phyloP scores from a whole-genome alignment of 2,888 invertebrate genomes.

The Athalia cordata region DNA sequence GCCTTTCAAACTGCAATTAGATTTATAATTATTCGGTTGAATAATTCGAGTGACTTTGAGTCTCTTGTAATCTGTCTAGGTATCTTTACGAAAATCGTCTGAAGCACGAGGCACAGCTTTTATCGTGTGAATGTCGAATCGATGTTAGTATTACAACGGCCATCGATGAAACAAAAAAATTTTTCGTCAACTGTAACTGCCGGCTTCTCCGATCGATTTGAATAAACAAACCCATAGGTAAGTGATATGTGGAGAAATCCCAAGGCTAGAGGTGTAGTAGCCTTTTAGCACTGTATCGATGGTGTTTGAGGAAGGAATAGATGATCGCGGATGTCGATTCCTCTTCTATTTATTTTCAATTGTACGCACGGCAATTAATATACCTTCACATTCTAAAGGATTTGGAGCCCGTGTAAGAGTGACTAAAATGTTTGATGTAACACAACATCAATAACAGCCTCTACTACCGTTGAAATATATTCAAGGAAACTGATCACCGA shows the following conservation, averaged over 20 bases:
- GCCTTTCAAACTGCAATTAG: too few relatives aligned
- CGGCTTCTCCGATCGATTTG: constrained; percentile 8
- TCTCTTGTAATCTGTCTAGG: too few relatives aligned
- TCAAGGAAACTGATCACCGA: too few relatives aligned
- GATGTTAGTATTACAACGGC: too few relatives aligned
- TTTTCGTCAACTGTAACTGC: neutral
- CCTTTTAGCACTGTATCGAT: constrained; percentile 13
- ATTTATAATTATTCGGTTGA: too few relatives aligned
- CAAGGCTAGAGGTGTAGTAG: constrained; percentile 2
- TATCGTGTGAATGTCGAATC: too few relatives aligned
- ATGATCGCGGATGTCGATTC: constrained; percentile 19
- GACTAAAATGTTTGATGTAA: constrained; percentile 14
- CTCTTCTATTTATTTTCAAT: constrained; percentile 10
- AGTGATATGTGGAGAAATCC: neutral
- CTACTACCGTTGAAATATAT: too few relatives aligned
- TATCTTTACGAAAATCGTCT: too few relatives aligned
- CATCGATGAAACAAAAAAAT: too few relatives aligned
- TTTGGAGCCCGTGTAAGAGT: neutral
- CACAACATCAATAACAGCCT: neutral
- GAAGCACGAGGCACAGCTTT: too few relatives aligned
- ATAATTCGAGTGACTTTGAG: too few relatives aligned
- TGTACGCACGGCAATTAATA: constrained; percentile 14
- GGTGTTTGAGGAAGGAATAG: constrained; percentile 3
- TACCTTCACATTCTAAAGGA: neutral
- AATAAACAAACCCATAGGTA: constrained; percentile 6